Evolutionary conservation across 2,113 vertebrate species (phyloP).

Genomic region (Tupaia chinensis): DNA sequence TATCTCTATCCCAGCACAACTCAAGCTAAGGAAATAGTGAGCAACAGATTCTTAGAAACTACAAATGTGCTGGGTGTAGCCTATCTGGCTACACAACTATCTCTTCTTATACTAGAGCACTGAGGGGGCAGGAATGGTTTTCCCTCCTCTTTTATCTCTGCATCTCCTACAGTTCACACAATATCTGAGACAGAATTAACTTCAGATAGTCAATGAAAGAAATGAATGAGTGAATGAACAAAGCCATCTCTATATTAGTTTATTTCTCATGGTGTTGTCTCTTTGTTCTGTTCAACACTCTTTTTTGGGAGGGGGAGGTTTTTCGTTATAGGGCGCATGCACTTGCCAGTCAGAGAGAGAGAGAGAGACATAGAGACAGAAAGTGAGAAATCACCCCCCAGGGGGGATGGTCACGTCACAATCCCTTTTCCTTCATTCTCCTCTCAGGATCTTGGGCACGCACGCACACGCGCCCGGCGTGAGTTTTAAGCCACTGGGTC

Average conservation of each 20-base stretch:
- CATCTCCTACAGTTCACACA: background rate
- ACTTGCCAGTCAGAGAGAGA: too few relatives aligned
- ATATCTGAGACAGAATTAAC: background rate
- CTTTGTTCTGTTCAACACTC: conserved; percentile 51
- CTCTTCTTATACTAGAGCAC: background rate
- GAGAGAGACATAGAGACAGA: too few relatives aligned
- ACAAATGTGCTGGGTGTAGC: background rate
- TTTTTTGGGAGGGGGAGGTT: too few relatives aligned
- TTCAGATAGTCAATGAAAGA: conserved; percentile 1
- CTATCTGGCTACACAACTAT: conserved; percentile 1
- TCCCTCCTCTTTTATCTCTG: background rate
- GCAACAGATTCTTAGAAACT: background rate
- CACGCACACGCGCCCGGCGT: too few relatives aligned
- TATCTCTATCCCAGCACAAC: background rate
- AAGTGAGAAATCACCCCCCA: too few relatives aligned
- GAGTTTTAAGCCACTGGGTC: too few relatives aligned
- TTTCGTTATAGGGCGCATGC: too few relatives aligned
- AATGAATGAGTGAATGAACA: background rate
- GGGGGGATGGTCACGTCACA: too few relatives aligned
- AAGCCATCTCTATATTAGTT: background rate
- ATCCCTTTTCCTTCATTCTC: too few relatives aligned
- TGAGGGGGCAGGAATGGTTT: background rate
- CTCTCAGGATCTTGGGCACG: too few relatives aligned
- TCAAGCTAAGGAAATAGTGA: background rate
- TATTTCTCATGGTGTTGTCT: conserved; percentile 32